Base-by-base conservation (phyloP, 1,140 invertebrate genomes). In the Macrosteles quadrilineatus region DNA sequence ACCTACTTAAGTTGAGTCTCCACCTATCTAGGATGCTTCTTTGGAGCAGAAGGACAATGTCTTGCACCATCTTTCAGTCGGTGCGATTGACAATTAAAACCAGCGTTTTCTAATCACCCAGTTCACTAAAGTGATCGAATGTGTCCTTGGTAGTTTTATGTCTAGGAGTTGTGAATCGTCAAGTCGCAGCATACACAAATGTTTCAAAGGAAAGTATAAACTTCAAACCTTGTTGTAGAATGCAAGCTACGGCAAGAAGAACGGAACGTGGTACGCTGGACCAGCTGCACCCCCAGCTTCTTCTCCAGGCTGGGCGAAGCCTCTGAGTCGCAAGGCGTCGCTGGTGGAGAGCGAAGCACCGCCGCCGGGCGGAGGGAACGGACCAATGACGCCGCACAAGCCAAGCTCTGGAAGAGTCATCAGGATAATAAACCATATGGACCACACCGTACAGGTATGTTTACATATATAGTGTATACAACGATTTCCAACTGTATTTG, bases 381-480 rank as follows among this genome's bases (percentile, higher is more conserved):
- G 50, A 3, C 68, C 47, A 21, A 71, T 71, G 55, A 23, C 62
- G 3, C 27, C 83, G 73, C 83, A 86, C 76, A 93, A 93, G 76
- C 88, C 91, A 30, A 88, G 88, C 71, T 91, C 92, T 23, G 92
- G 93, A 45, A 85, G 93, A 70, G 91, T 95, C 69, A 95, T 97
- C 76, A 85, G 93, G 67, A 94, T 97, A 77, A 92, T 97, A 78
- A 96, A 96, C 81, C 94, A 94, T 78, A 88, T 91, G 82, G 92
- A 96, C 80, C 93, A 95, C 77, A 91, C 91, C 29, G 90, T 95
- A 74, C 93, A 96, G 87, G 93, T 94, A 79, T 72, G 68, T 75
- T 25, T 19, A n/a, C n/a, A n/a, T n/a, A n/a, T n/a, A n/a, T n/a
- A n/a, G 9, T 43, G 40, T 43, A 11, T 11, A n/a, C 9, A n/a